These are phyloP conservation scores for Ornithoptera priamus DNA, from an alignment of 2,888 invertebrate species.

Conservation along the genomic window DNA sequence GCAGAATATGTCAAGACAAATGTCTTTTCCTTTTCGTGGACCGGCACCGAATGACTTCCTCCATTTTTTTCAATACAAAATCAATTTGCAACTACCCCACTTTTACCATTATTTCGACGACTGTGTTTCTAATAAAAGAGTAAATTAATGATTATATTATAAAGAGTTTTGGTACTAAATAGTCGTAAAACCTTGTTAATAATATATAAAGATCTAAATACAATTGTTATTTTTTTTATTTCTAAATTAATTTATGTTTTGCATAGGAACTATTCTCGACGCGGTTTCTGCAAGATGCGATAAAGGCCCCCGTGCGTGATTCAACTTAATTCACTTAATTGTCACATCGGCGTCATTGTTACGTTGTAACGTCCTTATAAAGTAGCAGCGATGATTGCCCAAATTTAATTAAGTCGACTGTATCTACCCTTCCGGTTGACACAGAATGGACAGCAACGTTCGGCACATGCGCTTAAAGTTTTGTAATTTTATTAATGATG, in stretches of 20 bases:
- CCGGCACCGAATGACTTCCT: too few species aligned
- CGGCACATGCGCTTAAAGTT: conserved; percentile 73
- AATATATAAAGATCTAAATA: too few species aligned
- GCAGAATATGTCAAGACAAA: too few species aligned
- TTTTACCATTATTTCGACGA: too few species aligned
- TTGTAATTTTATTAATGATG: conserved; percentile 81
- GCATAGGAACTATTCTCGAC: neutral
- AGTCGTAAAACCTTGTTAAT: too few species aligned
- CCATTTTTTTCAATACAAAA: too few species aligned
- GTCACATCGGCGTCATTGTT: conserved; percentile 64
- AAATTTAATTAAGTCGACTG: conserved; percentile 73
- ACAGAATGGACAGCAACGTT: conserved; percentile 64
- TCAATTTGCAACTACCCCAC: too few species aligned
- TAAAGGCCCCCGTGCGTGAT: conserved; percentile 63
- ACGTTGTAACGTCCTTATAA: conserved; percentile 62
- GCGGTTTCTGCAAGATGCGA: conserved; percentile 47
- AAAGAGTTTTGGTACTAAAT: too few species aligned
- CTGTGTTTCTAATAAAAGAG: too few species aligned
- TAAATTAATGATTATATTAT: too few species aligned
- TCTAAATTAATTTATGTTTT: neutral
- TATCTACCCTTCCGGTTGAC: conserved; percentile 38
- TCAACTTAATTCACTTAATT: conserved; percentile 72
- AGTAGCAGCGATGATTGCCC: conserved; percentile 67
- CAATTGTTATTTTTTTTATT: too few species aligned
- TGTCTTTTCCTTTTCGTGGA: too few species aligned